These are phyloP conservation scores for Caprella mutica DNA, from an alignment of 2,888 invertebrate species.

Conservation along the genomic window DNA sequence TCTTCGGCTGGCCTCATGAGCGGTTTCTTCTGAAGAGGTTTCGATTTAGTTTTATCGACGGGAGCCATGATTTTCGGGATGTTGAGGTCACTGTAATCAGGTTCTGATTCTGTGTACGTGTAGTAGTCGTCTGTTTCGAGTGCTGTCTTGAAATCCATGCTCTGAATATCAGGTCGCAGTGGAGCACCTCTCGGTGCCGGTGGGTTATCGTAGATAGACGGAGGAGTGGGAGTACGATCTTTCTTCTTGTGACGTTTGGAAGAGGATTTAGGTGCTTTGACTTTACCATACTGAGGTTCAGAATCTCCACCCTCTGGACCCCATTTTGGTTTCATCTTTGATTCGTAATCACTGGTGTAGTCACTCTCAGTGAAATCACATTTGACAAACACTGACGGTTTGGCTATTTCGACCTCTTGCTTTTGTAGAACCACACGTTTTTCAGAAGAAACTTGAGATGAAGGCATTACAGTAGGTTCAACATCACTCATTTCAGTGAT, in stretches of 20 bases:
- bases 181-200: constrained; percentile 42
- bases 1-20: too few relatives aligned
- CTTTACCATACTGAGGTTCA: constrained; percentile 50
- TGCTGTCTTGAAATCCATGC: too few relatives aligned
- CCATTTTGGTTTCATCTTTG: constrained; percentile 50
- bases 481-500: constrained; percentile 9
- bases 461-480: not conserved
- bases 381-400: constrained; percentile 55
- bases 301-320: constrained; percentile 50
- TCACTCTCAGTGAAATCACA: constrained; percentile 57
- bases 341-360: constrained; percentile 58
- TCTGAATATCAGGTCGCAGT: constrained; percentile 36
- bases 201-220: constrained; percentile 46
- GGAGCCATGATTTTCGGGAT: too few relatives aligned
- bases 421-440: not conserved
- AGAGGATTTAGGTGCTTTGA: constrained; percentile 38
- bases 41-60: too few relatives aligned
- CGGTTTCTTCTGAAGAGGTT: too few relatives aligned
- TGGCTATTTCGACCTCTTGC: constrained; percentile 38
- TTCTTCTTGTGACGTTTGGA: constrained; percentile 7
- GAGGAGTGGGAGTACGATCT: constrained; percentile 29
- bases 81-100: too few relatives aligned
- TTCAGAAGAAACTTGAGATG: not conserved
- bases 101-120: constrained; percentile 2
- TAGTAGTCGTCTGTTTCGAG: too few relatives aligned